Conservation (phyloP, 2,797 vertebrate genomes). For the Fistularia tabacaria region DNA sequence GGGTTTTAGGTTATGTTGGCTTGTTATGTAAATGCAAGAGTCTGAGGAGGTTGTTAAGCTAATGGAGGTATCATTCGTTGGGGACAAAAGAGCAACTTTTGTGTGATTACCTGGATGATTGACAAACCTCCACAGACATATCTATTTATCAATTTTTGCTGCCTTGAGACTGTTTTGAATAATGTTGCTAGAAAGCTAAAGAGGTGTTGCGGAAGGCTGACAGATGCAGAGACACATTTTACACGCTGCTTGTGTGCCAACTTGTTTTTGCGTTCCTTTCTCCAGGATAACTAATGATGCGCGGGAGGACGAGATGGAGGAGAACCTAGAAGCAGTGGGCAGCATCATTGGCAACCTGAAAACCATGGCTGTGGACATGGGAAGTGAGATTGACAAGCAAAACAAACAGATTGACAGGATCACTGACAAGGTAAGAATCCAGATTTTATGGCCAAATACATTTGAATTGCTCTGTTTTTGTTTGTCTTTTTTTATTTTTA, state of each 20-base stretch:
- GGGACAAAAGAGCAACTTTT: too few relatives aligned
- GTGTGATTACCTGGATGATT: too few relatives aligned
- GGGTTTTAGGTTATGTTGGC: too few relatives aligned
- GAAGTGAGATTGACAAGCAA: constrained; percentile 90
- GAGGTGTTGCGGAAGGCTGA: too few relatives aligned
- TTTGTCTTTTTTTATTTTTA: background rate
- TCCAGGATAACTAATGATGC: constrained; percentile 90
- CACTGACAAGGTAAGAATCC: constrained; percentile 81
- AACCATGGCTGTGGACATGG: constrained; percentile 92
- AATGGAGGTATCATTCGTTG: too few relatives aligned
- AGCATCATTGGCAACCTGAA: constrained; percentile 90
- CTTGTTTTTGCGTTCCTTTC: too few relatives aligned
- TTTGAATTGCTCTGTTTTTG: background rate
- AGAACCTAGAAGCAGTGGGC: constrained; percentile 89
- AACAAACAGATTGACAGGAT: constrained; percentile 87
- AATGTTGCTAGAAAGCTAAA: background rate
- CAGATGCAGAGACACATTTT: too few relatives aligned
- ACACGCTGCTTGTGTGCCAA: too few relatives aligned
- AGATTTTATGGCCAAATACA: background rate
- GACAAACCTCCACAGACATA: too few relatives aligned
- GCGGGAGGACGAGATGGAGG: constrained; percentile 97
- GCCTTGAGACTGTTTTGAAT: background rate
- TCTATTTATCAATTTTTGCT: background rate
- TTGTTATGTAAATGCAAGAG: too few relatives aligned
- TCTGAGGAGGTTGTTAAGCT: too few relatives aligned